Evolutionary conservation across 2,113 vertebrate genomes (phyloP), one percentile per base, ranked within the genome.

Genomic region (Mobula hypostoma): DNA sequence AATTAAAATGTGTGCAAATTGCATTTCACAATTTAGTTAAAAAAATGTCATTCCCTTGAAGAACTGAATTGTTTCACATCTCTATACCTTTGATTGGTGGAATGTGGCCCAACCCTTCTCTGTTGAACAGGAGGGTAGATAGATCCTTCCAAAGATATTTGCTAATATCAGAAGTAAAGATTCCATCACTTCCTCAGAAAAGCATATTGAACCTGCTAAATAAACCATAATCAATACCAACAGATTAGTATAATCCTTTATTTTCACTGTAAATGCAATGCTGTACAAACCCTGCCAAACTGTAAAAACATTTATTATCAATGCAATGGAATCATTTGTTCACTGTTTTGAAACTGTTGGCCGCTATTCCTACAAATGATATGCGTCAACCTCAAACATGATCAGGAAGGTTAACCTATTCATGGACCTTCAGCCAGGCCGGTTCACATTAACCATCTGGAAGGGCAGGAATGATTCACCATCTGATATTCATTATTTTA

Each of bases 131-230:
- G 96, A 94, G 94, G 95, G 94, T 94, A 96, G 88, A 32, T 94
- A 66, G 0, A 0, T 82, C 94, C 95, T 95, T 91, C 95, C 95
- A 94, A 96, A 96, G 2, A 96, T 94, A 61, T 96, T 95, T 61
- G 96, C 95, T 95, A 96, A 82, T 85, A 96, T 61, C 12, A 96
- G 94, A 79, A 96, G 95, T 58, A 96, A 94, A 0, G 92, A 95
- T 94, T 96, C 95, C 95, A 96, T 94, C n/a, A 95, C 95, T 70
- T 61, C 56, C 79, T 96, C 87, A 83, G 96, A 95, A 94, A 96
- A 96, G 68, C 82, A 82, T 48, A 95, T 87, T 94, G 87, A 80
- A 3, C 94, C 96, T 96, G 63, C 79, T 29, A 63, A 90, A 66
- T 90, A 90, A 17, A 17, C 48, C 21, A 93, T 4, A 56, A 93